Conservation (phyloP, 2,113 vertebrate genomes). For the Crotophaga sulcirostris region DNA sequence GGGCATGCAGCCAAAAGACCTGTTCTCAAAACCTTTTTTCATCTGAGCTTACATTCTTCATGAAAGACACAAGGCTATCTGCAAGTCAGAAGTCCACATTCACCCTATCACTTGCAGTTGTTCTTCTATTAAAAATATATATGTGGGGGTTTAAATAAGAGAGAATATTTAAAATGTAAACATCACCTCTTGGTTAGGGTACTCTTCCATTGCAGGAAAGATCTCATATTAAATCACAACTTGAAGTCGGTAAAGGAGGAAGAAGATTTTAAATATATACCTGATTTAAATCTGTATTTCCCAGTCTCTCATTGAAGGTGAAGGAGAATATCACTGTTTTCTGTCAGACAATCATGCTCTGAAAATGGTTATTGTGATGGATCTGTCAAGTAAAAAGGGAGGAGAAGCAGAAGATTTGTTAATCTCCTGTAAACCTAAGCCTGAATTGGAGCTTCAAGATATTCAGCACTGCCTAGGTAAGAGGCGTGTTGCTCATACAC, state of each 20-base stretch:
- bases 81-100: neutral
- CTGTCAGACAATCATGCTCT: neutral
- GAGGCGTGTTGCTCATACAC: neutral
- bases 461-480: neutral
- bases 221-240: neutral
- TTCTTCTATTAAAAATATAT: neutral
- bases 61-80: neutral
- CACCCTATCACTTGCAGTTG: neutral
- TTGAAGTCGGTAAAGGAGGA: neutral
- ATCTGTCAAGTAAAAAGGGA: neutral
- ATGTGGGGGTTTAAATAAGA: neutral
- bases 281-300: neutral
- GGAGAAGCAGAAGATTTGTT: neutral
- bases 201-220: neutral
- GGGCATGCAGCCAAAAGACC: neutral
- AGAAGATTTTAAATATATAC: neutral
- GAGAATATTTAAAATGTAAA: neutral
- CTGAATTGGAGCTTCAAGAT: neutral
- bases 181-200: neutral
- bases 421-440: neutral
- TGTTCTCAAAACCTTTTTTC: neutral
- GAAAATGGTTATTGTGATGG: constrained; percentile 2
- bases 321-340: neutral
- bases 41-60: neutral
- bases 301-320: neutral